Conservation (phyloP, 2,888 invertebrate genomes). For the Allolobophora icterica region DNA sequence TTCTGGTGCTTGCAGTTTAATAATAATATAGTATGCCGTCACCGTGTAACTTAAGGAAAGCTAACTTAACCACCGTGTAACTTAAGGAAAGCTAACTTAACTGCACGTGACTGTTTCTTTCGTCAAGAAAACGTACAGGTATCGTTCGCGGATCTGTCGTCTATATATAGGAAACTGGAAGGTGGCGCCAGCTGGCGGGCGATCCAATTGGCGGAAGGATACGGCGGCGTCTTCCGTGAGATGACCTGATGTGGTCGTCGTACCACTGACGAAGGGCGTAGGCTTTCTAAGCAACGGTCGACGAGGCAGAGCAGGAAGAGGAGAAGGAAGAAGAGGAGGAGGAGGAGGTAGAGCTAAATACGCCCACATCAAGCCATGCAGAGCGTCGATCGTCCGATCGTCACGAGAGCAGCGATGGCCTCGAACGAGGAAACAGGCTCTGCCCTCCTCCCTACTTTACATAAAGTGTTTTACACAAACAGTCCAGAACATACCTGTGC, state of each 20-base stretch:
- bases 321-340: background rate
- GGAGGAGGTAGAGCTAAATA: background rate
- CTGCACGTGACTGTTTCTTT: background rate
- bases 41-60: background rate
- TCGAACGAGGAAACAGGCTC: background rate
- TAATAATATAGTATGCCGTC: background rate
- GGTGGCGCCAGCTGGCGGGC: background rate
- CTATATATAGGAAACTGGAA: background rate
- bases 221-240: background rate
- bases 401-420: background rate
- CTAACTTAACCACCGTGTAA: background rate
- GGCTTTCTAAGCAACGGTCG: background rate
- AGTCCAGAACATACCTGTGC: too few relatives aligned
- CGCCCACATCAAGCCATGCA: conserved; percentile 17
- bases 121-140: background rate
- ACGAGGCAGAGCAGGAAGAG: background rate
- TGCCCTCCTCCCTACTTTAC: background rate
- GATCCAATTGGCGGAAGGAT: background rate
- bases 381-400: background rate
- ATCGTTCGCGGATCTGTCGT: background rate
- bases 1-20: too few relatives aligned
- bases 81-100: background rate
- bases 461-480: too few relatives aligned
- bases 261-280: background rate
- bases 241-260: background rate